Conservation (phyloP, 2,888 invertebrate genomes). For the Eilema griseolum region DNA sequence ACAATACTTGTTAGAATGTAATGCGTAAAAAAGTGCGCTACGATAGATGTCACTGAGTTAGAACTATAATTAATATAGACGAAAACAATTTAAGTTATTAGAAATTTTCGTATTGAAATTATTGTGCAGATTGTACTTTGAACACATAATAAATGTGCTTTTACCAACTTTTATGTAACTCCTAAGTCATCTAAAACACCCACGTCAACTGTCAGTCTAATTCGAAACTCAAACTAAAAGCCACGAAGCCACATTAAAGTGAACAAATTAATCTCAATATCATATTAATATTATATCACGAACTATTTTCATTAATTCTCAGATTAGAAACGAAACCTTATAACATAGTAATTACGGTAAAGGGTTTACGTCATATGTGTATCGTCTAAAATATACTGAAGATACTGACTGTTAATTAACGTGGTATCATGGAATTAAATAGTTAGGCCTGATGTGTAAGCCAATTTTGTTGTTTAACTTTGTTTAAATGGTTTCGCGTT, state of each 20-base stretch:
- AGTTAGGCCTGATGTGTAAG: conserved; percentile 12
- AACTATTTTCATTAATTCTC: conserved; percentile 27
- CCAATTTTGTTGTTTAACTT: conserved; percentile 20
- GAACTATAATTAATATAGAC: no score
- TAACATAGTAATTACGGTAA: conserved; percentile 27
- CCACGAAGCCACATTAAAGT: conserved; percentile 12
- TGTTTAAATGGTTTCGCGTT: conserved; percentile 17
- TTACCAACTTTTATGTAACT: not conserved
- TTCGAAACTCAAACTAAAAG: conserved; percentile 5
- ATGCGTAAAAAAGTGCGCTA: no score
- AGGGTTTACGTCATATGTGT: conserved; percentile 13
- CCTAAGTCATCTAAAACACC: not conserved
- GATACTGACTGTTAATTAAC: conserved; percentile 50
- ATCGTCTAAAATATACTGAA: conserved; percentile 22
- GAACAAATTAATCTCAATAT: conserved; percentile 17
- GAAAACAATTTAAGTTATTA: no score
- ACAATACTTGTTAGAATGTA: no score
- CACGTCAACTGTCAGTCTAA: not conserved
- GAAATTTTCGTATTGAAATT: not conserved
- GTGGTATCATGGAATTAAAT: conserved; percentile 27
- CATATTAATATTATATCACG: conserved; percentile 15
- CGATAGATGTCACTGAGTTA: no score
- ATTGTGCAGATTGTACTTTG: not conserved
- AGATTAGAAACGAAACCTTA: conserved; percentile 28
- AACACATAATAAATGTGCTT: not conserved